Base-by-base conservation (phyloP, 1,140 invertebrate genomes). In the Zaprionus lachaisei region DNA sequence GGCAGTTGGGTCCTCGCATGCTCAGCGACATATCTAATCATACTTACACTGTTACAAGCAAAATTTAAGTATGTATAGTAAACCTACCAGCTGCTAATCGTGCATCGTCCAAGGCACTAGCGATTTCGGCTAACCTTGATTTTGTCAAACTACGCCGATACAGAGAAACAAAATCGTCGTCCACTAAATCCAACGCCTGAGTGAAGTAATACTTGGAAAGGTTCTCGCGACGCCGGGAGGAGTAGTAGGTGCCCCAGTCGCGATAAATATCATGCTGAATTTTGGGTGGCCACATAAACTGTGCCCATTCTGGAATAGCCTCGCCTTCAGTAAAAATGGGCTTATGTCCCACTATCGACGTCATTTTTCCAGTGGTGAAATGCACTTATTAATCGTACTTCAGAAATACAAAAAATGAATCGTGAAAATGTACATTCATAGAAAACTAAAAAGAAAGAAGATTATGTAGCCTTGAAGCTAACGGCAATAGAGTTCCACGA, bases 181-280 rank as follows among this genome's bases (percentile, higher is more conserved):
- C 51, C 31, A 77, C 55, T 22, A 92, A 7, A 3, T 79, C 63
- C 14, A 92, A 47, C 0, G 91, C 85, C 57, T 89, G 75, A 15
- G 78, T 72, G 14, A 76, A 81, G 26, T 92, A 86, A 28, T 89
- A 68, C 57, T 77, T 17, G 0, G 91, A 84, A 22, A 80, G 80
- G 58, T 78, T 91, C 51, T 80, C 71, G 1, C 89, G 56, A 0
- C 80, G 75, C n/a, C 83, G 79, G 2, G 34, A 73, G 0, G 77
- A 83, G 22, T 92, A 92, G 34, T 89, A 92, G 0, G 64, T 70
- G n/a, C 91, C 91, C 91, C 91, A 92, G n/a, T 91, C 87, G 22
- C 80, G 60, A n/a, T 81, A 92, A 17, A 92, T 89, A 22, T 78
- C 55, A 31, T 92, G 91, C 7, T 86, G 72, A 1, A 81, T 63